Evolutionary conservation across 2,113 vertebrate species (phyloP).

Genomic region (Mesitornis unicolor): DNA sequence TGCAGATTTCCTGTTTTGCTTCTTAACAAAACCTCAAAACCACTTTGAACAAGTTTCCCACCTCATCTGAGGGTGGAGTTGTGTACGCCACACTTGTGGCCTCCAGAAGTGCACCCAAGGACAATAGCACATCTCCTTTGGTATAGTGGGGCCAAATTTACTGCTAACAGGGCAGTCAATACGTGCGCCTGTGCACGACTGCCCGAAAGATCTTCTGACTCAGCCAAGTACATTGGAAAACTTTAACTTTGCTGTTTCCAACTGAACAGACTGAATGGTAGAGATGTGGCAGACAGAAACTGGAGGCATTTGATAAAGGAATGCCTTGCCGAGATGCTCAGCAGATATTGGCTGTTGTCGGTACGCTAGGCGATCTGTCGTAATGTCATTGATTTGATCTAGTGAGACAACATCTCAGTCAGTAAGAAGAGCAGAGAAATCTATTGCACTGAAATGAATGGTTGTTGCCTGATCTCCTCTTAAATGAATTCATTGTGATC

Average conservation of each 20-base stretch:
- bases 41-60: slow-evolving; percentile 44
- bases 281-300: neutral
- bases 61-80: slow-evolving; percentile 38
- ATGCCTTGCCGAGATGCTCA: neutral
- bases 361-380: neutral
- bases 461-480: slow-evolving; percentile 1
- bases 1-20: slow-evolving; percentile 64
- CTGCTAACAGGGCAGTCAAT: neutral
- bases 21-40: slow-evolving; percentile 65
- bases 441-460: neutral
- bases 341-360: neutral
- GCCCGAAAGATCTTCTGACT: neutral
- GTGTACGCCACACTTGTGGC: neutral
- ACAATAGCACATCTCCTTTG: neutral
- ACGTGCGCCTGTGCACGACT: neutral
- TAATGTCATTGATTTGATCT: slow-evolving; percentile 14
- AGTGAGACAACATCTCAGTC: neutral
- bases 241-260: neutral
- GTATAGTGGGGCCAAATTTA: fast-evolving
- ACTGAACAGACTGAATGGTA: neutral
- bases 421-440: slow-evolving; percentile 9
- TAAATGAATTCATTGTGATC: slow-evolving; percentile 5
- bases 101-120: neutral
- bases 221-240: neutral
- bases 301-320: neutral